These are phyloP conservation scores for Labroides dimidiatus DNA, from an alignment of 2,797 vertebrate species.

Conservation along the genomic window DNA sequence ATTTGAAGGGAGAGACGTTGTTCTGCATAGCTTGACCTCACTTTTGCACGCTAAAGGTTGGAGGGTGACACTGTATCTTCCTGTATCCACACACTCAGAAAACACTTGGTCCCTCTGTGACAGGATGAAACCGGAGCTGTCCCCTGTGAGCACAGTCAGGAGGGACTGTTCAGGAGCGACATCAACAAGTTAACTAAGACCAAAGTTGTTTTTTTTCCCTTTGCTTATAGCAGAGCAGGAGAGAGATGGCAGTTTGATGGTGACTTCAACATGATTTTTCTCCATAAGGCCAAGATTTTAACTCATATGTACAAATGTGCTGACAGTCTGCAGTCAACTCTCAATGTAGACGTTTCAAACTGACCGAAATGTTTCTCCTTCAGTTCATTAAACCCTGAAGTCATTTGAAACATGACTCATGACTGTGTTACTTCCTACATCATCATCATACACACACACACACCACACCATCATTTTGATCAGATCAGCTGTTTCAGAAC, in stretches of 20 bases:
- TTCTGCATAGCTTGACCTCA: conserved; percentile 8
- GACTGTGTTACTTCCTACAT: neutral
- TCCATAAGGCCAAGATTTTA: too few relatives aligned
- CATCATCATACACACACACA: neutral
- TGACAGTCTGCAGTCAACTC: too few relatives aligned
- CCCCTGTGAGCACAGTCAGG: conserved; percentile 33
- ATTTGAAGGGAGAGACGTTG: neutral
- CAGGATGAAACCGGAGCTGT: conserved; percentile 24
- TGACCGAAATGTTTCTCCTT: neutral
- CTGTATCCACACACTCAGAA: neutral
- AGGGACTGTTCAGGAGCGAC: neutral
- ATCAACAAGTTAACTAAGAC: neutral
- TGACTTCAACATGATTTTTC: too few relatives aligned
- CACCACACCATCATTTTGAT: neutral
- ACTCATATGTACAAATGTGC: too few relatives aligned
- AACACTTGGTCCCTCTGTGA: neutral
- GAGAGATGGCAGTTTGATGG: too few relatives aligned
- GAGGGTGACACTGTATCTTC: conserved; percentile 6
- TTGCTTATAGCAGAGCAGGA: neutral
- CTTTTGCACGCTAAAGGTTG: conserved; percentile 4
- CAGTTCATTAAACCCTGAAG: neutral
- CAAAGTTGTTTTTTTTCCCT: conserved; percentile 15
- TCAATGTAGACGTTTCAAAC: neutral
- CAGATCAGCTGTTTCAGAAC: neutral
- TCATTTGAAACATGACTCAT: neutral